Evolutionary conservation across 2,888 invertebrate species (phyloP), one percentile per base, ranked within the genome.

Genomic region (Neocrepidodera transversa): DNA sequence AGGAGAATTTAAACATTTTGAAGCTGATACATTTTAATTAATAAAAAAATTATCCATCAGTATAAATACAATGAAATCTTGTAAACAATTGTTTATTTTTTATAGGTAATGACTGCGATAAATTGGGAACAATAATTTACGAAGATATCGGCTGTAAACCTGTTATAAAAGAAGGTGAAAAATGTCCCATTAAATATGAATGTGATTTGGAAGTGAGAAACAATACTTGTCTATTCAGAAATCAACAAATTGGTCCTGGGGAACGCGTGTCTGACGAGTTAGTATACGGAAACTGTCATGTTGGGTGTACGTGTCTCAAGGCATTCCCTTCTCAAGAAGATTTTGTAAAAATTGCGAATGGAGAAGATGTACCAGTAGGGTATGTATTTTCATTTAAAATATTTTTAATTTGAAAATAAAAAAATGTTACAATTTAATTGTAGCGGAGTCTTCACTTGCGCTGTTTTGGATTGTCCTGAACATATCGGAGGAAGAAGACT

Each of bases 81-180:
- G n/a, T n/a, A n/a, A n/a, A n/a, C n/a, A n/a, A n/a, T n/a, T n/a
- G n/a, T n/a, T n/a, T n/a, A n/a, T n/a, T n/a, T n/a, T n/a, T n/a
- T n/a, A n/a, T n/a, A n/a, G n/a, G n/a, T n/a, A n/a, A n/a, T n/a
- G n/a, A 42, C n/a, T 71, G 71, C 42, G 67, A 71, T 48, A 30
- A 58, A 6, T 18, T 64, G 14, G 71, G 71, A 8, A 56, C 49
- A 30, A 49, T 69, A n/a, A 23, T 71, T 7, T 71, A 71, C 35
- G 68, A 71, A 63, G 71, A 71, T 14, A 40, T 71, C 7, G 64
- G 62, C n/a, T 71, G 71, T 48, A 58, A 38, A 38, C 66, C 69
- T 28, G 63, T 69, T 7, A 58, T 45, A n/a, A 49, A 30, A 30
- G 52, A 51, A 7, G 60, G 50, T 1, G 42, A 58, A 5, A 8